phyloP scores from a whole-genome alignment of 2,888 invertebrate species.

The Acrobasis consociella region DNA sequence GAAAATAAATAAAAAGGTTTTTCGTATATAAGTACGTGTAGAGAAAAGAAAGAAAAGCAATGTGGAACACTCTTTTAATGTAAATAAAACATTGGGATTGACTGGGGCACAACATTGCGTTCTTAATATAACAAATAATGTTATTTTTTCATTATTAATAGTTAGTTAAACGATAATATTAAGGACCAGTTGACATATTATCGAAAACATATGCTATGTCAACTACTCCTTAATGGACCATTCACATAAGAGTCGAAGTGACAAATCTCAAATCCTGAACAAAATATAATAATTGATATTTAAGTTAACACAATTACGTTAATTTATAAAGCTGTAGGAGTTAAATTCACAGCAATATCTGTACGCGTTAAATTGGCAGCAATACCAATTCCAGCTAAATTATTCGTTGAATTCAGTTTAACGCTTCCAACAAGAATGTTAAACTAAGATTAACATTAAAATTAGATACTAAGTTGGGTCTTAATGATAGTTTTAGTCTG shows the following conservation, averaged over 20 bases:
- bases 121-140: constrained; percentile 60
- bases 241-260: not conserved
- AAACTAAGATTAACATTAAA: too few relatives aligned
- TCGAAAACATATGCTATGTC: constrained; percentile 19
- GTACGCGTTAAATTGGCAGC: too few relatives aligned
- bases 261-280: too few relatives aligned
- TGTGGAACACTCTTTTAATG: constrained; percentile 65
- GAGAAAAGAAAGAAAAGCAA: constrained; percentile 65
- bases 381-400: too few relatives aligned
- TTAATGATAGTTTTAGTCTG: not conserved
- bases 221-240: constrained; percentile 20
- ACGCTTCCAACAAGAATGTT: too few relatives aligned
- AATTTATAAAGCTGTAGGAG: too few relatives aligned
- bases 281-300: too few relatives aligned
- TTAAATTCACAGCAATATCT: too few relatives aligned
- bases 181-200: constrained; percentile 39
- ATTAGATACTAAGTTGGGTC: too few relatives aligned
- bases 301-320: too few relatives aligned
- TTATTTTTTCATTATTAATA: constrained; percentile 34
- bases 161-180: constrained; percentile 20
- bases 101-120: constrained; percentile 93
- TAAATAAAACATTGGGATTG: constrained; percentile 82
- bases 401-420: too few relatives aligned
- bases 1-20: constrained; percentile 46
- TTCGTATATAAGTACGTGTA: constrained; percentile 51